phyloP scores from a whole-genome alignment of 2,113 vertebrate genomes.

The Gallinago media region DNA sequence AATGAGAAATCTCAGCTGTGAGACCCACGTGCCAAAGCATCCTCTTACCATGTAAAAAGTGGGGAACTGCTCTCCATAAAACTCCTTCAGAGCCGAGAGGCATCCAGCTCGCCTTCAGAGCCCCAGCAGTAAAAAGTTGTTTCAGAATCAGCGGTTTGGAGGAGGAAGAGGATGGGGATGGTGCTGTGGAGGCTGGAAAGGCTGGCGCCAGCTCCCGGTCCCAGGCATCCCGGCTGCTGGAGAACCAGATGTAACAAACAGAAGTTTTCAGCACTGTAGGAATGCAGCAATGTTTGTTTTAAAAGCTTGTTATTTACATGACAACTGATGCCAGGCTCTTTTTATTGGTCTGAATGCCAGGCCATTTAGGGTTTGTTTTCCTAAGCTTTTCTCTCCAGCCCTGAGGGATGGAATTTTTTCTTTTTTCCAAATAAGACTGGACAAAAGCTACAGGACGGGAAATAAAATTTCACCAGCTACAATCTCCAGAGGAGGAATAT shows the following conservation, averaged over 20 bases:
- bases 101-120: not conserved
- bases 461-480: not conserved
- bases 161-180: not conserved
- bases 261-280: not conserved
- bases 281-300: not conserved
- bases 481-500: not conserved
- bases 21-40: not conserved
- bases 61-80: not conserved
- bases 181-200: not conserved
- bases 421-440: not conserved
- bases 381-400: not conserved
- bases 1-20: not conserved
- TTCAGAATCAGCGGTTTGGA: not conserved
- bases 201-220: not conserved
- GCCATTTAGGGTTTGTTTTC: conserved; percentile 9
- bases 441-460: not conserved
- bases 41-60: not conserved
- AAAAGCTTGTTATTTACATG: conserved; percentile 31
- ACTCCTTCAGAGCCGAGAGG: too few species aligned
- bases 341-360: conserved; percentile 7
- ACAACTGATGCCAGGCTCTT: conserved; percentile 3
- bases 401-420: not conserved
- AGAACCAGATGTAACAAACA: not conserved
- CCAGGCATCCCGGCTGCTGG: not conserved
- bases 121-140: not conserved